A percentile compares a stretch with the other conserved stretches of the same genome.
Conservation (phyloP, 2,888 invertebrate species). For the Ichneumoninae sp. region DNA sequence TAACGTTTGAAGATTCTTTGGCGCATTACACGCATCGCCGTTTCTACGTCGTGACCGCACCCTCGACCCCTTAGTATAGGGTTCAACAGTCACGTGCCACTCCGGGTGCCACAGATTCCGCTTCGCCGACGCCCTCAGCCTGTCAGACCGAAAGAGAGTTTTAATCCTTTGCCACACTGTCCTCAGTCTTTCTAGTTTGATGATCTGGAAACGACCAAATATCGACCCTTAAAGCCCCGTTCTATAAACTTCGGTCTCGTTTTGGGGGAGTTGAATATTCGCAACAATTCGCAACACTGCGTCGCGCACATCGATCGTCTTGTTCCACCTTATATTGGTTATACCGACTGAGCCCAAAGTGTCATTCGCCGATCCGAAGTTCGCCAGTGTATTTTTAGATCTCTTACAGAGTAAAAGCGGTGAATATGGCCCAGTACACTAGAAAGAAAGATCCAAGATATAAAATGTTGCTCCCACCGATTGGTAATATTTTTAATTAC, state of each 20-base stretch:
- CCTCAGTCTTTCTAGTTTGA: neutral
- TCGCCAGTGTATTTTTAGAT: neutral
- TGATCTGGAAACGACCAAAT: constrained; percentile 23
- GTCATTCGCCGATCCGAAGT: neutral
- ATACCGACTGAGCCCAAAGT: neutral
- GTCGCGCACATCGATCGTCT: neutral
- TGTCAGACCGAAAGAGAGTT: constrained; percentile 14
- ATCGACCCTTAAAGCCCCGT: neutral
- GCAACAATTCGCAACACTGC: neutral
- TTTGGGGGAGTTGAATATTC: neutral
- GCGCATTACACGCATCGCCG: constrained; percentile 40
- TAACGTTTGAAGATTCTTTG: constrained; percentile 16
- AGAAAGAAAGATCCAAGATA: no score
- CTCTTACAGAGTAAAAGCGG: no score
- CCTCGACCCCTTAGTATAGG: constrained; percentile 26
- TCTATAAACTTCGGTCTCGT: neutral
- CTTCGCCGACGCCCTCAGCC: constrained; percentile 19
- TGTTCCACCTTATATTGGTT: neutral
- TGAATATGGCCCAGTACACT: no score
- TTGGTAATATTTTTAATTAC: no score
- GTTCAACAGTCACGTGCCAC: constrained; percentile 49
- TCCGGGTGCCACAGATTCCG: constrained; percentile 24
- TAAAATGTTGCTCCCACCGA: no score
- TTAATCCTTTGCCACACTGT: constrained; percentile 9
- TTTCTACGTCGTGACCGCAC: constrained; percentile 47